Conservation (phyloP, 2,888 invertebrate species). For the Nomada hirtipes region DNA sequence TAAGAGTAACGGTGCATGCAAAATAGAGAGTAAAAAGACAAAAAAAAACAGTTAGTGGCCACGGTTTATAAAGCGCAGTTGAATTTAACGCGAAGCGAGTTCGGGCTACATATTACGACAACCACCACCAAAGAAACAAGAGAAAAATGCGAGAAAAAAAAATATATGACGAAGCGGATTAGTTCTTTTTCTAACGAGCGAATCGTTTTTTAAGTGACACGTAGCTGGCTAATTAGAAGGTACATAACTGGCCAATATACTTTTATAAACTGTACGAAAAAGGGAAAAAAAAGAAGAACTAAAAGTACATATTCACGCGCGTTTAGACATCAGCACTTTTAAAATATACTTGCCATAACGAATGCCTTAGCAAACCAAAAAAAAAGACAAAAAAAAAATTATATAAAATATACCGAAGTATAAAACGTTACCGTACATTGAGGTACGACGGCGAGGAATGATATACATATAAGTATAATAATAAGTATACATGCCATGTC, state of each 20-base stretch:
- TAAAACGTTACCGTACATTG: conserved; percentile 66
- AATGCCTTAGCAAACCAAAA: conserved; percentile 81
- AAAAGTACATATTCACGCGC: conserved; percentile 65
- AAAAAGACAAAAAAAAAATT: conserved; percentile 38
- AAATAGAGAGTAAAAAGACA: conserved; percentile 46
- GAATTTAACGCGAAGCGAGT: conserved; percentile 36
- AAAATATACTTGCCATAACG: conserved; percentile 82
- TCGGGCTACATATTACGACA: neutral
- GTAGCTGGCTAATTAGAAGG: conserved; percentile 62
- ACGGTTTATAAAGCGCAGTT: conserved; percentile 38
- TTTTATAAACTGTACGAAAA: conserved; percentile 65
- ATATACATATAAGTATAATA: conserved; percentile 60
- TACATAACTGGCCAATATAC: conserved; percentile 63
- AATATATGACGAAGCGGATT: conserved; percentile 37
- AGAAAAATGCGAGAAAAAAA: conserved; percentile 1
- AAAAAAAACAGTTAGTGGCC: conserved; percentile 44
- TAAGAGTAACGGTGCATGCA: conserved; percentile 63
- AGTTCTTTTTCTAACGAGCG: conserved; percentile 62
- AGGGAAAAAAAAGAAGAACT: conserved; percentile 43
- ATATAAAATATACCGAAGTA: conserved; percentile 41
- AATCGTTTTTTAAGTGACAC: conserved; percentile 63
- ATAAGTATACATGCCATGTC: conserved; percentile 61
- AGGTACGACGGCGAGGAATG: conserved; percentile 51
- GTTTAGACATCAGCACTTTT: conserved; percentile 77
- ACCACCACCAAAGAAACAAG: neutral